Evolutionary conservation across 2,113 vertebrate species (phyloP), one percentile per base, ranked within the genome.

Genomic region (Strigops habroptila): DNA sequence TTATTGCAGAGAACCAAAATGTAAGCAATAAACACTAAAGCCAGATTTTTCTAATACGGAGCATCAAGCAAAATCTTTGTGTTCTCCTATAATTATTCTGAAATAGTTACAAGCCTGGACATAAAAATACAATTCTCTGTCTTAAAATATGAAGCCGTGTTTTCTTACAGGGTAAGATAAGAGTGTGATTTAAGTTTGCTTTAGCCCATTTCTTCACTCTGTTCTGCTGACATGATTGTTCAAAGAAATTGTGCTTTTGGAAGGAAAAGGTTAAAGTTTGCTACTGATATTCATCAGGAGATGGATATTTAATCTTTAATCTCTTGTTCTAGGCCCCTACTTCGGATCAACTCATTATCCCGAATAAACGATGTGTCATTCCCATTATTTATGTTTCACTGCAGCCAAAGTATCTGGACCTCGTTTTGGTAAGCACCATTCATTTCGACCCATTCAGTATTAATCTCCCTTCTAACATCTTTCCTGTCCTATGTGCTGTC

Each of bases 281-380:
- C 98, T 97, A 98, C 98, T 98, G 98, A 98, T 98, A 98, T 98
- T 98, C 98, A 98, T 98, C 98, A 98, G 97, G 98, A 98, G 98
- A 98, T 98, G 98, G 98, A 98, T 98, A 98, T 98, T 98, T 98
- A 98, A 99, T 99, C 98, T 98, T 98, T 98, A 98, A 98, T 98
- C 98, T 98, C 98, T 98, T 98, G 97, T 98, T 98, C 98, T 98
- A 97, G 98, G 96, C 97, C 97, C 97, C 97, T 97, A 98, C 98
- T 98, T 98, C 94, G 97, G 98, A 98, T 98, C 98, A 98, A 98
- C 98, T 98, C 98, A 98, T 98, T 98, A 98, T 98, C 98, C 98
- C 93, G 91, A 98, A 98, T 98, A 98, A 99, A 98, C 97, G 97
- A 98, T 96, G 98, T 98, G 98, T 98, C 98, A 98, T 98, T 98